phyloP scores from a whole-genome alignment of 2,888 invertebrate genomes.

The Pecten maximus region DNA sequence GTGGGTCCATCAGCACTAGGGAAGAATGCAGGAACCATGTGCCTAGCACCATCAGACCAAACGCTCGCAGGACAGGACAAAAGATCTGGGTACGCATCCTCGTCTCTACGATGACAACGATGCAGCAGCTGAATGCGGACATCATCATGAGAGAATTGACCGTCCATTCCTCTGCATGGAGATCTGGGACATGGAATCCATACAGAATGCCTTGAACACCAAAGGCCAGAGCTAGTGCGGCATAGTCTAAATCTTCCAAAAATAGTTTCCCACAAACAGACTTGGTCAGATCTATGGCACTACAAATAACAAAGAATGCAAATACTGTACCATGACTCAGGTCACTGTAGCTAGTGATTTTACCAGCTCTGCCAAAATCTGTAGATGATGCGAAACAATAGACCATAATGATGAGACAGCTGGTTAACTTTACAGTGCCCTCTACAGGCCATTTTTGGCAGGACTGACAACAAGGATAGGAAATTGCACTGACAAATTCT shows the following conservation, averaged over 20 bases:
- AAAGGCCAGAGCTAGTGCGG: constrained; percentile 50
- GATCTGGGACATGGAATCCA: constrained; percentile 44
- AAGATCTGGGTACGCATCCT: constrained; percentile 50
- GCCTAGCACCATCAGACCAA: constrained; percentile 54
- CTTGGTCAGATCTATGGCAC: constrained; percentile 50
- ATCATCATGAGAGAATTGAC: constrained; percentile 46
- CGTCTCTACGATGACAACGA: constrained; percentile 49
- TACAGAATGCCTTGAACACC: constrained; percentile 51
- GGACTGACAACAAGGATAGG: constrained; percentile 48
- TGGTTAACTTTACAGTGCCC: constrained; percentile 49
- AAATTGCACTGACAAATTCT: constrained; percentile 48
- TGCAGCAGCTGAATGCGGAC: constrained; percentile 42
- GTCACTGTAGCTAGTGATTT: constrained; percentile 37
- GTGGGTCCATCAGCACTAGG: constrained; percentile 37
- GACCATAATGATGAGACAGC: constrained; percentile 39
- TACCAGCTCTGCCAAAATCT: constrained; percentile 34
- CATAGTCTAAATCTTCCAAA: constrained; percentile 55
- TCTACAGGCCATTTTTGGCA: constrained; percentile 48
- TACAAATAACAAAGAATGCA: constrained; percentile 50
- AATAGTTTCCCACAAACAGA: constrained; percentile 45
- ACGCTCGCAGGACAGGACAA: constrained; percentile 50
- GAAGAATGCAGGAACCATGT: constrained; percentile 57
- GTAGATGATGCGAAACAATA: constrained; percentile 43
- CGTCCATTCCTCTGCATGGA: constrained; percentile 40
- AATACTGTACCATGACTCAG: constrained; percentile 49